Base-by-base conservation (phyloP, 2,888 invertebrate species). In the Euplagia quadripunctaria region DNA sequence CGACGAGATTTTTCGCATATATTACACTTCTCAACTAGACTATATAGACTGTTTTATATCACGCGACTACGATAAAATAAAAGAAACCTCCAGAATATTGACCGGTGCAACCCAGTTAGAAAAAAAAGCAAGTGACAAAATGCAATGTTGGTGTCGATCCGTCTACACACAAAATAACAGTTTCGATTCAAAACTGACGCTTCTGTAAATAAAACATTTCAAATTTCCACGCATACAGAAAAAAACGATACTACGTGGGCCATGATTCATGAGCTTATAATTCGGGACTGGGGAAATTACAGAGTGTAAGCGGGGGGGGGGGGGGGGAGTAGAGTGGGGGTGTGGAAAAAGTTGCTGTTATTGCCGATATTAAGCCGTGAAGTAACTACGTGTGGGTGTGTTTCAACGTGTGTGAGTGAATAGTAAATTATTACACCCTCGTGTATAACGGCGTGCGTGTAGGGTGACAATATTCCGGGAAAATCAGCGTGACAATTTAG, bases 191-290 rank as follows among this genome's bases (percentile, higher is more conserved):
- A 84, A 82, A 84, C 73, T 79, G 81, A 75, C 69, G 42, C 78
- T 76, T 76, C 43, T 46, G 43, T 82, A 78, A 79, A 84, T 79
- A 79, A 77, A 83, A 70, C 77, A 70, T 72, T 55, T 67, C 66
- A 51, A 80, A 75, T 79, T 78, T 83, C 64, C 72, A 77, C 78
- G 70, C 74, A 82, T 70, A 80, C 73, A 78, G 42, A 63, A 69
- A 66, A 64, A 78, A 78, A 64, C 55, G 63, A 70, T 78, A 77
- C 75, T 70, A 67, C 73, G 75, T 68, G 69, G 85, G 85, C 88
- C 89, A 91, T 93, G 92, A 93, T 92, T 91, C 91, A 94, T 90
- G 87, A 85, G 86, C 90, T 90, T 91, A 92, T 91, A 91, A 93
- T 92, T 91, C 90, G 89, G 89, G 81, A 86, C 88, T 85, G 89